phyloP scores from a whole-genome alignment of 2,797 vertebrate species.

The Australoheros facetus region DNA sequence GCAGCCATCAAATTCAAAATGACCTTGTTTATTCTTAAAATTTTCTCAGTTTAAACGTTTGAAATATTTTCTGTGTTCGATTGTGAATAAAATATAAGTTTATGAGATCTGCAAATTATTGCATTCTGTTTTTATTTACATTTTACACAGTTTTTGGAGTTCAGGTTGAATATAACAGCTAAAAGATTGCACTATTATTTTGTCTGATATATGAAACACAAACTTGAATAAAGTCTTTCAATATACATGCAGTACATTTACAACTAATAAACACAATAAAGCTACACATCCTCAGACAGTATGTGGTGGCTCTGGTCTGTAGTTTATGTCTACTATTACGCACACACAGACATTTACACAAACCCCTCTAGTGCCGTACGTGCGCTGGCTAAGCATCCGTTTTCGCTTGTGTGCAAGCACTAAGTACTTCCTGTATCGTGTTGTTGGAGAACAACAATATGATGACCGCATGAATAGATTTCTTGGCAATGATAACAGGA shows the following conservation, averaged over 20 bases:
- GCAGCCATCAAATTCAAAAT: too few species aligned
- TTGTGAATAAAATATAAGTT: too few species aligned
- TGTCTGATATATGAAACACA: too few species aligned
- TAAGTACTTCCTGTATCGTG: constrained; percentile 5
- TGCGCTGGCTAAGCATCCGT: not conserved
- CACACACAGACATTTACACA: not conserved
- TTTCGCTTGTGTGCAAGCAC: not conserved
- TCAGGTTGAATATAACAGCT: too few species aligned
- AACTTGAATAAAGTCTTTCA: too few species aligned
- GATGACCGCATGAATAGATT: not conserved
- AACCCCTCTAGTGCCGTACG: not conserved
- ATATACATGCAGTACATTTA: not conserved
- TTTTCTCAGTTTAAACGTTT: too few species aligned
- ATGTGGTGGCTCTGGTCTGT: not conserved
- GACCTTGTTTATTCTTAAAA: too few species aligned
- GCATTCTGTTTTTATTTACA: too few species aligned
- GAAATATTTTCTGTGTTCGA: too few species aligned
- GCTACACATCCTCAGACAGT: not conserved
- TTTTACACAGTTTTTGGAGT: too few species aligned
- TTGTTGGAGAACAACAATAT: not conserved
- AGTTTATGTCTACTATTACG: not conserved
- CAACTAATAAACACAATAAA: not conserved
- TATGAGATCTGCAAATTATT: too few species aligned
- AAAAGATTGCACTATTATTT: too few species aligned
- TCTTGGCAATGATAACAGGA: not conserved